phyloP scores from a whole-genome alignment of 2,113 vertebrate species.

The Protobothrops mucrosquamatus region DNA sequence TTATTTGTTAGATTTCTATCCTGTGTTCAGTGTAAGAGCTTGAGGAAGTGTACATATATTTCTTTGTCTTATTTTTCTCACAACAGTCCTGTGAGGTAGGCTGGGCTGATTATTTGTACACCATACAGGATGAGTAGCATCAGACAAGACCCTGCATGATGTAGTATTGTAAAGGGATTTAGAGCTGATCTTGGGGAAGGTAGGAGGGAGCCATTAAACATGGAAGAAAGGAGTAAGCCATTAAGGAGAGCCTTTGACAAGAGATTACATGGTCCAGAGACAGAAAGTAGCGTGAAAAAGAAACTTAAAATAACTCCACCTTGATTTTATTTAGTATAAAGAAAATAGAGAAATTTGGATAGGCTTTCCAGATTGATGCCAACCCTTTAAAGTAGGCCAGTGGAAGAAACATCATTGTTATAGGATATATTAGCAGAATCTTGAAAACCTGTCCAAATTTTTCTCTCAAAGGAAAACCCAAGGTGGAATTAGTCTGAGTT shows the following conservation, averaged over 20 bases:
- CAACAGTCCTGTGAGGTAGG: background rate
- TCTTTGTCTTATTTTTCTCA: background rate
- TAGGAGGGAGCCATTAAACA: background rate
- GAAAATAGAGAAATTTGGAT: background rate
- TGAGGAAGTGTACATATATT: background rate
- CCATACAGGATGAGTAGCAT: conserved; percentile 28
- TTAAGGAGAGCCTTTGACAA: background rate
- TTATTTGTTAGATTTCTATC: background rate
- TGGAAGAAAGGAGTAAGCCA: background rate
- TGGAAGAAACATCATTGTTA: background rate
- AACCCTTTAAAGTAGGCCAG: background rate
- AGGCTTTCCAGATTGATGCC: background rate
- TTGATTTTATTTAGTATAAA: background rate
- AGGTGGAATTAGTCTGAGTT: background rate
- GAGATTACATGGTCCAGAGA: background rate
- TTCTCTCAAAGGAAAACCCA: background rate
- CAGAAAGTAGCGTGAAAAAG: background rate
- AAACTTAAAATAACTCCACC: background rate
- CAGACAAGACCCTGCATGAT: conserved; percentile 49
- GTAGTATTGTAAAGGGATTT: background rate
- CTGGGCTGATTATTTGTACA: background rate
- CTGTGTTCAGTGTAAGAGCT: background rate
- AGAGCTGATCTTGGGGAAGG: background rate
- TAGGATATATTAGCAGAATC: background rate
- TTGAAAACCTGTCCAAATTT: background rate